phyloP scores from a whole-genome alignment of 2,797 vertebrate species.

The Allobates femoralis region DNA sequence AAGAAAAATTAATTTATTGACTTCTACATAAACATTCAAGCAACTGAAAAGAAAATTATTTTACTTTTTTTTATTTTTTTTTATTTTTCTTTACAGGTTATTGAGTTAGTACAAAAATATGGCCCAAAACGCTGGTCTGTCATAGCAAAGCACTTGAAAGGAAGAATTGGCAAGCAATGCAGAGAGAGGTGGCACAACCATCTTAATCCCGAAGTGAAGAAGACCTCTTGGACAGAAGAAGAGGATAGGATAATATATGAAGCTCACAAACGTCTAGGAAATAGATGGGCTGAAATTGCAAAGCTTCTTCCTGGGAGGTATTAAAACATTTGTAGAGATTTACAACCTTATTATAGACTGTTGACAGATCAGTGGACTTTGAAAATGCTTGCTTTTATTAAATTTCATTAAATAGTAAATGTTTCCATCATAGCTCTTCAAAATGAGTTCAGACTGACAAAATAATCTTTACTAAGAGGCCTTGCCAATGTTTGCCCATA shows the following conservation, averaged over 20 bases:
- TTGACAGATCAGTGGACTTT: background rate
- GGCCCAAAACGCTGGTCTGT: constrained; percentile 99
- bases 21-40: no score
- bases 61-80: background rate
- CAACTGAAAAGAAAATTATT: no score
- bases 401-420: background rate
- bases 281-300: constrained; percentile 99
- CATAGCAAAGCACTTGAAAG: constrained; percentile 98
- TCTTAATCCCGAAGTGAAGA: constrained; percentile 99
- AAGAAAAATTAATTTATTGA: no score
- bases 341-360: background rate
- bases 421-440: no score
- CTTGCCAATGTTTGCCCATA: no score
- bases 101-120: constrained; percentile 98
- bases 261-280: constrained; percentile 97
- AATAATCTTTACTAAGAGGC: no score
- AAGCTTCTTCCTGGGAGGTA: constrained; percentile 98
- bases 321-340: constrained; percentile 39
- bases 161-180: constrained; percentile 98
- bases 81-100: constrained; percentile 83
- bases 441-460: no score
- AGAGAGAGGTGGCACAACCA: constrained; percentile 99
- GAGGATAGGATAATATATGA: constrained; percentile 99
- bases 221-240: constrained; percentile 99
- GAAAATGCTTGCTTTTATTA: background rate